A percentile compares a stretch with the other conserved stretches of the same genome.
Evolutionary conservation across 2,113 vertebrate species (phyloP).

Genomic region (Rhombomys opimus): DNA sequence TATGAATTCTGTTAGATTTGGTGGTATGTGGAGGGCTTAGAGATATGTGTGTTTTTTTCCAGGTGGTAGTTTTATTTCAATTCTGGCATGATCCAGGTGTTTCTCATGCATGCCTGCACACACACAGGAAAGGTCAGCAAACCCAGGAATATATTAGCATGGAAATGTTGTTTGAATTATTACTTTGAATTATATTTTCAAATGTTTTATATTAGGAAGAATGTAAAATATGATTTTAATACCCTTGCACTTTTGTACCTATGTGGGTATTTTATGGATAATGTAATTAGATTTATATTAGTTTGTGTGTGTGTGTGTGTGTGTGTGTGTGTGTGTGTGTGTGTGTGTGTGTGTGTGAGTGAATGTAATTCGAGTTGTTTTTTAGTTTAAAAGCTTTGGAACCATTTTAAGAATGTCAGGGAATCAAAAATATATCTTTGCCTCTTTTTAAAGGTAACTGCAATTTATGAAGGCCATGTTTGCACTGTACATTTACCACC

Average conservation of each 20-base stretch:
- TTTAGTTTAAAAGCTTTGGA: slow-evolving; percentile 44
- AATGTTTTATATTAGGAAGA: slow-evolving; percentile 74
- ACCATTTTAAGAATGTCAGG: slow-evolving; percentile 38
- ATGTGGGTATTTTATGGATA: slow-evolving; percentile 67
- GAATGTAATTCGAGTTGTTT: slow-evolving; percentile 14
- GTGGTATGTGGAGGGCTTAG: slow-evolving; percentile 47
- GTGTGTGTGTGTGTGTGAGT: neutral
- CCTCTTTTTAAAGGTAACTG: slow-evolving; percentile 21
- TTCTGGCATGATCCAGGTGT: slow-evolving; percentile 64
- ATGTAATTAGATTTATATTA: slow-evolving; percentile 66
- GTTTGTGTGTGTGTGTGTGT: neutral
- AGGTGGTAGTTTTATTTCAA: slow-evolving; percentile 73
- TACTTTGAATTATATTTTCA: slow-evolving; percentile 74
- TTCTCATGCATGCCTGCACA: slow-evolving; percentile 56
- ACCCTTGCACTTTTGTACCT: slow-evolving; percentile 56
- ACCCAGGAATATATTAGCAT: slow-evolving; percentile 48
- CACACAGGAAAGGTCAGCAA: slow-evolving; percentile 65
- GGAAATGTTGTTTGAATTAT: slow-evolving; percentile 75
- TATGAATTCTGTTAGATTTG: slow-evolving; percentile 71
- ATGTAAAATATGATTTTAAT: slow-evolving; percentile 72
- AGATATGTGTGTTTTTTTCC: slow-evolving; percentile 26
- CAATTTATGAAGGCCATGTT: neutral
- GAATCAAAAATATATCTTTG: slow-evolving; percentile 12
- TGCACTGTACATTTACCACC: neutral
- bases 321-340: neutral